Base-by-base conservation (phyloP, 2,797 vertebrate genomes). In the Pygocentrus nattereri region DNA sequence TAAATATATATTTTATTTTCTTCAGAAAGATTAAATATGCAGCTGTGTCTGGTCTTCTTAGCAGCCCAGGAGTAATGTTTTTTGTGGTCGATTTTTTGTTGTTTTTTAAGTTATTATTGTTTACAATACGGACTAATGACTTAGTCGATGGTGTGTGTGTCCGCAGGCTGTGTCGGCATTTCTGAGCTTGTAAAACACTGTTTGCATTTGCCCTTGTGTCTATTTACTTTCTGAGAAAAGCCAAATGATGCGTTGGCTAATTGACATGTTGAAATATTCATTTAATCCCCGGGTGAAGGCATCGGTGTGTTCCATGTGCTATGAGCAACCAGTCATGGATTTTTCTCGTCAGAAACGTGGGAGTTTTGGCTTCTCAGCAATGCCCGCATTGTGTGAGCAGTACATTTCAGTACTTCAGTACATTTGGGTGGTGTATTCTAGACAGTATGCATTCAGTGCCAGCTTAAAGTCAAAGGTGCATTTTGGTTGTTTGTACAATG, bases 231-330 rank as follows among this genome's bases (percentile, higher is more conserved):
- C 25, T 82, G 49, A 70, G 49, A 38, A 74, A 80, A 83, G 56
- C 47, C 34, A 76, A 71, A 76, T 75, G 58, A 79, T 75, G 70
- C 56, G 31, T 47, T 81, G 27, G 44, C 38, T 75, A 76, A 74
- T 65, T 81, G 72, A 82, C 69, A 77, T 56, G 78, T 61, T 87
- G 74, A 85, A 79, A 85, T 85, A 78, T 85, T 82, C 31, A 84
- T 72, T 80, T 30, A 68, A 47, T 38, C 21, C 64, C 67, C 15
- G 47, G 67, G 75, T 73, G 56, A 82, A 80, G 76, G 80, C 76
- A 54, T 38, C 27, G 78, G 75, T 78, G 74, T 70, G 62, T 73
- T 65, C 59, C 65, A 44, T 47, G n/a, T n/a, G 25, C 34, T 61
- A 27, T 68, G 54, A 74, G 18, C 73, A 80, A 75, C 27, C 81